A percentile compares a stretch with the other conserved stretches of the same genome.
These are phyloP conservation scores for Montipora sp. DNA, from an alignment of 64 coral and sea anemone species.

Conservation along the genomic window DNA sequence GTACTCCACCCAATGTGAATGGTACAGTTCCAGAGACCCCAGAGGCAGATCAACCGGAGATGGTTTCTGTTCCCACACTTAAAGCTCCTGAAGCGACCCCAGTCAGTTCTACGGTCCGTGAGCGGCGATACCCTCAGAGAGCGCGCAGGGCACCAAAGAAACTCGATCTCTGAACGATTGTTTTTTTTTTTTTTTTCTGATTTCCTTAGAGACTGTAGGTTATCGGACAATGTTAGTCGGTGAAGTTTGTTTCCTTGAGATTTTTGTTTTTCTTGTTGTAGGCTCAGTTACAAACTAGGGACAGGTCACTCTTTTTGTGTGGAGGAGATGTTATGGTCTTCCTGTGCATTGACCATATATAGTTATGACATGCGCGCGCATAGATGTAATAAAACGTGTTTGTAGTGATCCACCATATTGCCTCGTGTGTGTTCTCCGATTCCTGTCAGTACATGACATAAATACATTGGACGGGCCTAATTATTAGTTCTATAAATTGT, in stretches of 20 bases:
- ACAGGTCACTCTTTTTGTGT: too few relatives aligned
- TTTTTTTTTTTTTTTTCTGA: neutral
- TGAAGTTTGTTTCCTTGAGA: neutral
- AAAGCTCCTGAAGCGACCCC: conserved; percentile 18
- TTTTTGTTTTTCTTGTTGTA: neutral
- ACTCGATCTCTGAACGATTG: conserved; percentile 37
- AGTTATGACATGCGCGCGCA: conserved; percentile 1
- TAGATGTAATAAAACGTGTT: neutral
- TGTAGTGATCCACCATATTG: neutral
- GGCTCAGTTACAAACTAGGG: neutral
- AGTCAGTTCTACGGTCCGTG: too few relatives aligned
- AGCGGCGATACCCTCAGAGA: too few relatives aligned
- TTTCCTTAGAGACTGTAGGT: too few relatives aligned
- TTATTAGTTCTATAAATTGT: too few relatives aligned
- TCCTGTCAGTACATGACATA: neutral
- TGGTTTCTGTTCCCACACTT: too few relatives aligned
- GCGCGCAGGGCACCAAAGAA: too few relatives aligned
- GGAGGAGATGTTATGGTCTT: too few relatives aligned
- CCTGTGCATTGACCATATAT: neutral
- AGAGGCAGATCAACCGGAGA: too few relatives aligned
- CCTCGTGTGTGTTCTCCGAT: neutral
- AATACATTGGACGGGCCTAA: too few relatives aligned
- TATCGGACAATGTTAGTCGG: neutral
- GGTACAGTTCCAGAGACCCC: too few relatives aligned
- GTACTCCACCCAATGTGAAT: too few relatives aligned